Evolutionary conservation across 2,888 invertebrate species (phyloP), one percentile per base, ranked within the genome.

Genomic region (Diaperis boleti): DNA sequence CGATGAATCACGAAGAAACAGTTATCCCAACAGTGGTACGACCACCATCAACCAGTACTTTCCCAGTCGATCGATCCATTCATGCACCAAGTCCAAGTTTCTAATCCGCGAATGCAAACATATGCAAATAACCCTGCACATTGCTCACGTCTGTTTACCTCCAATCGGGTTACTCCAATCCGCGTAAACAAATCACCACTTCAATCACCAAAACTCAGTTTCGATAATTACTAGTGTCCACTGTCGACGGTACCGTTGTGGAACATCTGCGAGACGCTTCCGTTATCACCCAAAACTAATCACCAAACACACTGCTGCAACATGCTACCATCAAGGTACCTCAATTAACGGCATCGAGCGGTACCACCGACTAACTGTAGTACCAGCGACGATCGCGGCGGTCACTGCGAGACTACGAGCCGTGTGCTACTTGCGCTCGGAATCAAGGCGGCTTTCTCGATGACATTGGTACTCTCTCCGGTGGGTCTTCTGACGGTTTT

Each of bases 371-470:
- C 18, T 64, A 64, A 64, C 64, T 64, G 64, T 64, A 50, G n/a
- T n/a, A n/a, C n/a, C n/a, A n/a, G n/a, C 50, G 62, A 26, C 59
- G 57, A 35, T 52, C 57, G 22, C 62, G 65, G 61, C 65, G 62
- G 62, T 50, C 62, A 65, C 45, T 45, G 22, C 50, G 57, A 54
- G 65, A 65, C 65, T 64, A 60, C 59, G 31, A 20, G 57, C 15
- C n/a, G n/a, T 62, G 74, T 72, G 74, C 75, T 71, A 74, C 75
- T 75, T 75, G 72, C 68, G 68, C 72, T 67, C 74, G 70, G 70
- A 74, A 72, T 74, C 74, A 54, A 65, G 59, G 68, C 59, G 68
- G 69, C 74, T 75, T 75, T 74, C 75, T 73, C 73, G 74, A 74
- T 74, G 75, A 75, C 73, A 74, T 71, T 70, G 72, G 42, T 39